Conservation (phyloP, 2,113 vertebrate species). For the Perca fluviatilis region DNA sequence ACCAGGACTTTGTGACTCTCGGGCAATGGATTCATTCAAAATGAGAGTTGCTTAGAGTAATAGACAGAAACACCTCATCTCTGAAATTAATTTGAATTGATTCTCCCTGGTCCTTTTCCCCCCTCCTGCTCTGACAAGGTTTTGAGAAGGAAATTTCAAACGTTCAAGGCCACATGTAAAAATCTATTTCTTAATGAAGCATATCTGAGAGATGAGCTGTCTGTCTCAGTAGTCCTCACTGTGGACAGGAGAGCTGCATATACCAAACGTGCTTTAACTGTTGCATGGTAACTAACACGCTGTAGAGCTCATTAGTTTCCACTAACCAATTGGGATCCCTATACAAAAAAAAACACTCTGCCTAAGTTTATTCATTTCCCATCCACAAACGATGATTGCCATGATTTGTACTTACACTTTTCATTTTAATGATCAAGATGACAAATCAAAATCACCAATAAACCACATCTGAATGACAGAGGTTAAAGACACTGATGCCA, state of each 20-base stretch:
- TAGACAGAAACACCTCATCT: conserved; percentile 66
- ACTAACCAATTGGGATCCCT: conserved; percentile 10
- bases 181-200: conserved; percentile 68
- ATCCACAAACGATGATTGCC: not conserved
- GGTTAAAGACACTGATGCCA: conserved; percentile 3
- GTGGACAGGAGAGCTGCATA: not conserved
- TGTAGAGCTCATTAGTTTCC: conserved; percentile 26
- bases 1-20: conserved; percentile 29
- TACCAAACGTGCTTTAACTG: conserved; percentile 4
- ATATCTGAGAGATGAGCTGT: conserved; percentile 41
- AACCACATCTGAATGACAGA: not conserved
- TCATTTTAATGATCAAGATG: not conserved
- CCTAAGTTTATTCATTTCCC: not conserved
- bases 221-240: conserved; percentile 10
- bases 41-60: conserved; percentile 73
- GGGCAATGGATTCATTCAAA: conserved; percentile 64
- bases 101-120: conserved; percentile 47
- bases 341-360: conserved; percentile 12
- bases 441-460: not conserved
- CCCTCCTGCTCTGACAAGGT: conserved; percentile 2
- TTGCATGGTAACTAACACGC: conserved; percentile 21
- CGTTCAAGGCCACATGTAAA: conserved; percentile 51
- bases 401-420: not conserved
- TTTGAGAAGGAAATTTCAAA: conserved; percentile 55
- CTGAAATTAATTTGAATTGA: conserved; percentile 76